Evolutionary conservation across 1,140 invertebrate genomes (phyloP), one percentile per base, ranked within the genome.

Genomic region (Calephelis nemesis): DNA sequence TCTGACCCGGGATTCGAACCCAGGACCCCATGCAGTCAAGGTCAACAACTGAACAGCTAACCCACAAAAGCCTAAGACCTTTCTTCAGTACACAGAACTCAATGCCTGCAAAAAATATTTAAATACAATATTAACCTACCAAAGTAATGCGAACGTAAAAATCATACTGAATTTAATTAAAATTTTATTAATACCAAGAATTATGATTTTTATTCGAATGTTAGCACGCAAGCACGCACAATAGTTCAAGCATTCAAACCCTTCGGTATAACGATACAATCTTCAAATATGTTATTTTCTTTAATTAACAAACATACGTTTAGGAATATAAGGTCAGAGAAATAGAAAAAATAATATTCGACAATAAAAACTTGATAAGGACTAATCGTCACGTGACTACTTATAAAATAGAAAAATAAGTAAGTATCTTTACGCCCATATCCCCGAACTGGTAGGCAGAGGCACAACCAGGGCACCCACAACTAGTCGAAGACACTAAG

Each of bases 281-380:
- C 52, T 58, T 58, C 13, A 54, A 54, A 54, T 54, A 30, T 54
- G 9, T 54, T 54, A 42, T 50, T 54, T 54, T 54, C 15, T 54
- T 54, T 54, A 54, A 54, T 58, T 58, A 30, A 58, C 9, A 58
- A 58, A 11, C 52, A 58, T 58, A 58, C 52, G 52, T 52, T 52
- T 3, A 52, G 10, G 13, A 30, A 4, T 50, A 58, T 58, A 58
- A 58, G 19, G 52, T 58, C 30, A 30, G 15, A 50, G 12, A 50
- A 50, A 50, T 50, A 50, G 49, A 50, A 50, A 50, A 13, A 13
- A 13, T 50, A 50, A 50, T 50, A 13, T 50, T 50, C 12, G 49
- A 4, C 49, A 12, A 13, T 42, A 42, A 42, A 42, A 42, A 42
- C 42, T 5, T 42, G 42, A 42, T 8, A 42, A 42, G 42, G 1